Conservation (phyloP, 2,888 invertebrate genomes). For the Cosmorhoe ocellata region DNA sequence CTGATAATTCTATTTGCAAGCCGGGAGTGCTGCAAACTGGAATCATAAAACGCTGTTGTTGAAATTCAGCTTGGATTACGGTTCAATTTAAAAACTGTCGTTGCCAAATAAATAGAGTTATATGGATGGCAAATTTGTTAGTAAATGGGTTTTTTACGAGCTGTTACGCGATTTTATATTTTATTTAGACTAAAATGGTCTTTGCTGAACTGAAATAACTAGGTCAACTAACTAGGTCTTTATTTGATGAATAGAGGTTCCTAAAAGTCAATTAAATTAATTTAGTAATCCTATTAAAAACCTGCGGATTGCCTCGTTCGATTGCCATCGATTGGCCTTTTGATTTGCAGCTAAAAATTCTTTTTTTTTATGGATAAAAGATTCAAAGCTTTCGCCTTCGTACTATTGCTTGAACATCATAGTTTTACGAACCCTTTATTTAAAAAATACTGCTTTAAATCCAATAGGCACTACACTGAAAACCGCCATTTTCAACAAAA, state of each 20-base stretch:
- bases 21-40: slow-evolving; percentile 47
- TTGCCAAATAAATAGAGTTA: slow-evolving; percentile 8
- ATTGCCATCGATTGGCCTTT: too few species aligned
- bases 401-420: too few species aligned
- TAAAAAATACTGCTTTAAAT: background rate
- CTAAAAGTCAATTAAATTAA: background rate
- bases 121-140: slow-evolving; percentile 7
- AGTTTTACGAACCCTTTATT: too few species aligned
- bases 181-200: background rate
- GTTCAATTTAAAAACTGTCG: slow-evolving; percentile 19
- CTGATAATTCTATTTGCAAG: slow-evolving; percentile 61
- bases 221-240: background rate
- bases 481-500: slow-evolving; percentile 26
- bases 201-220: background rate
- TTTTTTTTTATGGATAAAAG: too few species aligned
- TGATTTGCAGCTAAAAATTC: too few species aligned
- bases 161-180: slow-evolving; percentile 6
- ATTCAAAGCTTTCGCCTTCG: too few species aligned
- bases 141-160: slow-evolving; percentile 14
- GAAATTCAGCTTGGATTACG: slow-evolving; percentile 17
- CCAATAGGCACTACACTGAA: slow-evolving; percentile 12
- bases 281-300: too few species aligned
- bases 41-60: slow-evolving; percentile 43
- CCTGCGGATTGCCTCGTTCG: background rate
- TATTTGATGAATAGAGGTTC: background rate